Conservation (phyloP, 2,888 invertebrate species). For the Caenorhabditis sp. region DNA sequence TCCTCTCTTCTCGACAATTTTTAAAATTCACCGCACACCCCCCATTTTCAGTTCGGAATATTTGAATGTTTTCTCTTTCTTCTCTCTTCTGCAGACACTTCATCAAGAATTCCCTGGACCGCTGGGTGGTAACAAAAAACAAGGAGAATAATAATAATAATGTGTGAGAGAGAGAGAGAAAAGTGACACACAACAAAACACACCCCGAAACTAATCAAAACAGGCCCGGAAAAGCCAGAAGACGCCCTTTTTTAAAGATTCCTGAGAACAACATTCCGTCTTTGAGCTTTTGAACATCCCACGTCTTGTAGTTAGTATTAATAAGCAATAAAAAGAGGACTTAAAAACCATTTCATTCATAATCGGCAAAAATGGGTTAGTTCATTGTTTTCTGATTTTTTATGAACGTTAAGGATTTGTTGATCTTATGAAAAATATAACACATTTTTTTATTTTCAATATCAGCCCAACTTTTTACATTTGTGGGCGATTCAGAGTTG, state of each 20-base stretch:
- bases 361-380: too few species aligned
- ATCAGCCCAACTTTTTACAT: too few species aligned
- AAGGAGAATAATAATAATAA: conserved; percentile 32
- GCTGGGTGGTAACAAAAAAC: conserved; percentile 41
- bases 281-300: too few species aligned
- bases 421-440: too few species aligned
- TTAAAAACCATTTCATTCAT: too few species aligned
- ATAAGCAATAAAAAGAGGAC: too few species aligned
- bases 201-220: conserved; percentile 34
- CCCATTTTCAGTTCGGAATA: neutral
- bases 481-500: too few species aligned
- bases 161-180: too few species aligned
- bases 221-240: conserved; percentile 4
- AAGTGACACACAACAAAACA: conserved; percentile 8
- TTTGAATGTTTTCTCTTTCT: neutral
- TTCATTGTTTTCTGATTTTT: too few species aligned
- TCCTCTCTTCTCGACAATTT: neutral
- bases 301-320: too few species aligned
- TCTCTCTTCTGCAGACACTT: conserved; percentile 41
- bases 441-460: too few species aligned
- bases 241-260: neutral
- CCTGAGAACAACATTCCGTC: neutral
- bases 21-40: conserved; percentile 15
- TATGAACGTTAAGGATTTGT: too few species aligned
- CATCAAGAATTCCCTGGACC: conserved; percentile 37